phyloP scores from a whole-genome alignment of 2,888 invertebrate genomes.

The Galerucella pusilla region DNA sequence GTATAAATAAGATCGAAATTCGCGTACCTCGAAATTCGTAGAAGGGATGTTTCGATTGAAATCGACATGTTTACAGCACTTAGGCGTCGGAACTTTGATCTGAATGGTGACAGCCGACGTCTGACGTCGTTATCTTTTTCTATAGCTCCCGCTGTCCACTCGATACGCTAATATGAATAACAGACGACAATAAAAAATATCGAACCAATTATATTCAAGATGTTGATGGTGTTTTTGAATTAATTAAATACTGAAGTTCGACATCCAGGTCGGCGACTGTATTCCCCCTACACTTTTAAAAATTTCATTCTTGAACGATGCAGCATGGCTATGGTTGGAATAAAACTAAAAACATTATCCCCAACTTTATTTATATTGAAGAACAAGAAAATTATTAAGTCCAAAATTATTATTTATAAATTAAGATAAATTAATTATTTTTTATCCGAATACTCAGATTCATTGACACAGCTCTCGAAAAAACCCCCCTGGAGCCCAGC shows the following conservation, averaged over 20 bases:
- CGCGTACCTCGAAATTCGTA: constrained; percentile 5
- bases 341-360: no score
- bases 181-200: constrained; percentile 17
- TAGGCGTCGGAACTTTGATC: constrained; percentile 56
- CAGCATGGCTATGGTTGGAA: no score
- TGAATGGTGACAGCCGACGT: constrained; percentile 47
- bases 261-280: not conserved
- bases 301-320: not conserved
- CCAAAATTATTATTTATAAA: no score
- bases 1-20: constrained; percentile 17
- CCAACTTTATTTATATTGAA: no score
- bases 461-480: constrained; percentile 61
- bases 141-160: constrained; percentile 49
- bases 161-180: constrained; percentile 44
- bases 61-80: constrained; percentile 52
- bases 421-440: not conserved
- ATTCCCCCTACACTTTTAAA: constrained; percentile 1
- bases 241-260: not conserved
- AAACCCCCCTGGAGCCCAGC: constrained; percentile 96
- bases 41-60: constrained; percentile 12
- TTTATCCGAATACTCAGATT: not conserved
- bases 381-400: no score
- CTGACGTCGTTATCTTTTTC: constrained; percentile 56
- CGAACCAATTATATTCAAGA: constrained; percentile 20
- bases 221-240: constrained; percentile 11